A percentile compares a stretch with the other conserved stretches of the same genome.
These are phyloP conservation scores for Aphodius sticticus DNA, from an alignment of 2,888 invertebrate genomes.

Conservation along the genomic window DNA sequence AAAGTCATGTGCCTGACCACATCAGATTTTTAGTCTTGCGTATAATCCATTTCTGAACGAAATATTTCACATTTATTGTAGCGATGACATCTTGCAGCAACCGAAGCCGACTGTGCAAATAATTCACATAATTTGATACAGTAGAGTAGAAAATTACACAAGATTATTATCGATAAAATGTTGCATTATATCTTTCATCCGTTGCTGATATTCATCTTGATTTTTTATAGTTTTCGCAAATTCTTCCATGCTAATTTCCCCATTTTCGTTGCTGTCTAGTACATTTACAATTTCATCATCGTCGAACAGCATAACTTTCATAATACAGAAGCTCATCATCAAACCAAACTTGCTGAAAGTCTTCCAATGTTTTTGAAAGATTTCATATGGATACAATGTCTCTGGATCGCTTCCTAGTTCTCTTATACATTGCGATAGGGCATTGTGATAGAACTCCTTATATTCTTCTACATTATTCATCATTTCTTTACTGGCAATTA, in stretches of 20 bases:
- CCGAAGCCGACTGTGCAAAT: too few species aligned
- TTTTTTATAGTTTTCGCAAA: neutral
- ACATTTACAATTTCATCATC: neutral
- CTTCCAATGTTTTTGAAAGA: slow-evolving; percentile 44
- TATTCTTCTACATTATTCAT: slow-evolving; percentile 47
- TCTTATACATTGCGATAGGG: slow-evolving; percentile 43
- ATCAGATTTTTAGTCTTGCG: too few species aligned
- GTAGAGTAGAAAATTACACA: too few species aligned
- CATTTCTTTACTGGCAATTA: slow-evolving; percentile 43
- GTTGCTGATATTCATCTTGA: slow-evolving; percentile 11
- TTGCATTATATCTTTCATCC: slow-evolving; percentile 5
- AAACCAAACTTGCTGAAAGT: slow-evolving; percentile 40
- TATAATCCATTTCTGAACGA: too few species aligned
- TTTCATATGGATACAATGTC: slow-evolving; percentile 47
- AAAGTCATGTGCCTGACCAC: too few species aligned
- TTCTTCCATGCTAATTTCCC: neutral
- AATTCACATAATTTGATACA: too few species aligned
- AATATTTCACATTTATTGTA: neutral
- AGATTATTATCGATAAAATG: slow-evolving; percentile 8
- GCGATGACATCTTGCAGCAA: neutral
- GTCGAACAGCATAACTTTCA: slow-evolving; percentile 14
- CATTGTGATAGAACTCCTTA: slow-evolving; percentile 48
- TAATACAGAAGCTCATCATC: slow-evolving; percentile 35
- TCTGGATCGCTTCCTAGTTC: slow-evolving; percentile 48
- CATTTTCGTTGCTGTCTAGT: neutral